phyloP scores from a whole-genome alignment of 2,888 invertebrate genomes.

The Zootermopsis nevadensis region DNA sequence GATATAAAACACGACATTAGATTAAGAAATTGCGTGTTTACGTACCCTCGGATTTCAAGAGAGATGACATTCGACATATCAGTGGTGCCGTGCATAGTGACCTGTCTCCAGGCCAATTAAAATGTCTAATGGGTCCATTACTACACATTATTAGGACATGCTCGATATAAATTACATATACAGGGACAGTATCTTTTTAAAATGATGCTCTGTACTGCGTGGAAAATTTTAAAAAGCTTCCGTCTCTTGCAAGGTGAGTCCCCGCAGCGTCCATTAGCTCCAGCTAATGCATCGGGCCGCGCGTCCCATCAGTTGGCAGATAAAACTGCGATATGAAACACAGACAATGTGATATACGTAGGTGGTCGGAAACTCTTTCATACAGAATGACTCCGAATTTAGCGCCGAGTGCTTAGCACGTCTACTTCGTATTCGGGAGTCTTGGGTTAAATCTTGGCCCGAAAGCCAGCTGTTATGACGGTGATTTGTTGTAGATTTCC shows the following conservation, averaged over 20 bases:
- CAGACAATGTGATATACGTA: too few relatives aligned
- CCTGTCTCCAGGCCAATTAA: not conserved
- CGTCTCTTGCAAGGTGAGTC: not conserved
- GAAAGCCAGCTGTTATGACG: too few relatives aligned
- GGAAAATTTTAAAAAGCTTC: not conserved
- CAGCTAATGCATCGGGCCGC: not conserved
- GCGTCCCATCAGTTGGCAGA: not conserved
- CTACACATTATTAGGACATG: not conserved
- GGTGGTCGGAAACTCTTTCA: too few relatives aligned
- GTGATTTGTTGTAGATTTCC: too few relatives aligned
- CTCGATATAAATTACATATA: not conserved
- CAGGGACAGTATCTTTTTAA: not conserved
- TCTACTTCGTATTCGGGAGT: too few relatives aligned
- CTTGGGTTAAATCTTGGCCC: too few relatives aligned
- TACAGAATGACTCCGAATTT: too few relatives aligned
- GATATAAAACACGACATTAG: too few relatives aligned
- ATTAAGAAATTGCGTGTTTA: too few relatives aligned
- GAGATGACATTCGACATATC: too few relatives aligned
- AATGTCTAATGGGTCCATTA: constrained; percentile 10
- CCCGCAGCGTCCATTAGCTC: not conserved
- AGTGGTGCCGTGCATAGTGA: not conserved
- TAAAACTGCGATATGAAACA: not conserved
- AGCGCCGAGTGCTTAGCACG: too few relatives aligned
- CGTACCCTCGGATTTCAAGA: too few relatives aligned
- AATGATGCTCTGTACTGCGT: not conserved